phyloP scores from a whole-genome alignment of 2,113 vertebrate genomes.

The Bambusicola thoracicus region DNA sequence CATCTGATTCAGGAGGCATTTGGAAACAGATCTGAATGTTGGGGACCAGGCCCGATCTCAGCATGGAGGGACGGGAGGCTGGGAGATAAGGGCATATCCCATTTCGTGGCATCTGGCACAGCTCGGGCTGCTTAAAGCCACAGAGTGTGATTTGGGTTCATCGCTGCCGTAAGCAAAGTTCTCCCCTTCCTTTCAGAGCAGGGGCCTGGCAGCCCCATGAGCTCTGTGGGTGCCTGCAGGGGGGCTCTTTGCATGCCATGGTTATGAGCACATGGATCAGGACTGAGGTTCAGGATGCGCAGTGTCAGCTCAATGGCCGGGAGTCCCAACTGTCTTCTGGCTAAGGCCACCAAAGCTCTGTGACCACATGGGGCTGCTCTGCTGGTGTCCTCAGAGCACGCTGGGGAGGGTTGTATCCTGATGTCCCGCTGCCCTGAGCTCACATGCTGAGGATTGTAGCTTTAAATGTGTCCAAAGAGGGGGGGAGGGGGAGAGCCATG shows the following conservation, averaged over 20 bases:
- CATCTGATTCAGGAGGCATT: background rate
- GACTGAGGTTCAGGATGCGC: background rate
- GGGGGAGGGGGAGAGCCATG: rapidly evolving
- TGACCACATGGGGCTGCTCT: rapidly evolving
- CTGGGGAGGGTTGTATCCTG: rapidly evolving
- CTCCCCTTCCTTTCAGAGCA: background rate
- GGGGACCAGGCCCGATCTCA: rapidly evolving
- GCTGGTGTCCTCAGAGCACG: rapidly evolving
- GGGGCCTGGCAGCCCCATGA: background rate
- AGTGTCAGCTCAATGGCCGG: background rate
- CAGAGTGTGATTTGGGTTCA: background rate
- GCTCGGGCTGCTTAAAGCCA: background rate
- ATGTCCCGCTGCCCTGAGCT: background rate
- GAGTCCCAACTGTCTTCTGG: background rate
- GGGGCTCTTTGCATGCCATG: background rate
- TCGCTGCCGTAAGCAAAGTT: background rate
- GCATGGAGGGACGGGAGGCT: background rate
- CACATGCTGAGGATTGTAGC: too few relatives aligned
- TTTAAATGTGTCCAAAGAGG: background rate
- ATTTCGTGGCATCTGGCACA: background rate
- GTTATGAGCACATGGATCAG: background rate
- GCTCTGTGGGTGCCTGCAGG: background rate
- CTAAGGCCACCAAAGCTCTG: background rate
- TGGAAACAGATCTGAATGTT: background rate
- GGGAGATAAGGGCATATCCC: background rate